Evolutionary conservation across 2,113 vertebrate genomes (phyloP).

Genomic region (Plecotus auritus): DNA sequence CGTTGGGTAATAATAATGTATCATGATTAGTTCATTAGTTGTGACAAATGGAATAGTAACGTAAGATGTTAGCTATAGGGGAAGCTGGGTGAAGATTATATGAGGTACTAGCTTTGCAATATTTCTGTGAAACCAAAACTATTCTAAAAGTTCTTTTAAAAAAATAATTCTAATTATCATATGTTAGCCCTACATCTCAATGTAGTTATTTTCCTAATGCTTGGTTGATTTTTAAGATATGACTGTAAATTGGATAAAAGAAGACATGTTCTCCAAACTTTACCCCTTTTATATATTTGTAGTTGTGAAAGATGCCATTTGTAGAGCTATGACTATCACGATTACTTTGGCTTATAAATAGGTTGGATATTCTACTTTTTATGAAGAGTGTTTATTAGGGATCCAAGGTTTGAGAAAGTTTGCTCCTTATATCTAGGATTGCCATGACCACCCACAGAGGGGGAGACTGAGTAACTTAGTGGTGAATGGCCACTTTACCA

Average conservation of each 20-base stretch:
- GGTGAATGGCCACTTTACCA: neutral
- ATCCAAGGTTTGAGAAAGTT: neutral
- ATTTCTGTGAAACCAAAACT: neutral
- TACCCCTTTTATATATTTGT: neutral
- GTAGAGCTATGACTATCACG: neutral
- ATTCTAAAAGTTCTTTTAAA: neutral
- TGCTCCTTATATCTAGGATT: neutral
- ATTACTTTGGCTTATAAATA: neutral
- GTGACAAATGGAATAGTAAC: neutral
- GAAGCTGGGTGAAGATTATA: too few relatives aligned
- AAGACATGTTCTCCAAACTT: neutral
- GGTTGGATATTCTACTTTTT: neutral
- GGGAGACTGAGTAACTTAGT: neutral
- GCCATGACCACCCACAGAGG: neutral
- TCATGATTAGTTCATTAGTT: neutral
- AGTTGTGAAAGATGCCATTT: neutral
- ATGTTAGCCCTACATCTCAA: neutral
- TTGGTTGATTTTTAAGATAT: slow-evolving; percentile 6
- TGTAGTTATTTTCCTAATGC: neutral
- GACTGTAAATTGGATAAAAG: neutral
- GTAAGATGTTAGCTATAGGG: neutral
- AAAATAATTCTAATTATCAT: neutral
- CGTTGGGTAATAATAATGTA: neutral
- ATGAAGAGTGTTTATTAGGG: neutral
- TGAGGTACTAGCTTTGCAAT: neutral